A percentile compares a stretch with the other conserved stretches of the same genome.
Conservation (phyloP, 1,140 invertebrate genomes). For the Drosophila auraria region DNA sequence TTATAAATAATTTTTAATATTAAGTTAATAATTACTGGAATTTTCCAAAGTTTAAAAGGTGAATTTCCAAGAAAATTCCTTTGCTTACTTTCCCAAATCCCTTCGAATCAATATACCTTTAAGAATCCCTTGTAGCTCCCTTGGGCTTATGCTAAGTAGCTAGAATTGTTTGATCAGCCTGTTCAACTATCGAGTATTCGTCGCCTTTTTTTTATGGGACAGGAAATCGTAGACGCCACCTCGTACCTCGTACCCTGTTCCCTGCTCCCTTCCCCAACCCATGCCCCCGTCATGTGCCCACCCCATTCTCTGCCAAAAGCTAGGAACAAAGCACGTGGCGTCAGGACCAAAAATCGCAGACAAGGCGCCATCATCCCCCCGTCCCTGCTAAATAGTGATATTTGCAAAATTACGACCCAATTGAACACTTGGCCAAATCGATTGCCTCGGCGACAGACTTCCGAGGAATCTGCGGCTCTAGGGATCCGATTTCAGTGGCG, state of each 20-base stretch:
- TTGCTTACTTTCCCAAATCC: neutral
- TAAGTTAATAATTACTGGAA: too few species aligned
- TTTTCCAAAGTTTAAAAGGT: too few species aligned
- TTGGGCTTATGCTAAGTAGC: slow-evolving; percentile 56
- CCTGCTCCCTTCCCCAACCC: neutral
- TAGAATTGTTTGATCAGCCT: slow-evolving; percentile 69
- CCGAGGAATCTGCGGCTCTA: slow-evolving; percentile 4
- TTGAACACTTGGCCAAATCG: slow-evolving; percentile 4
- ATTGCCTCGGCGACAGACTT: slow-evolving; percentile 15
- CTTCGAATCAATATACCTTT: slow-evolving; percentile 13
- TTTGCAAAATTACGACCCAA: slow-evolving; percentile 1
- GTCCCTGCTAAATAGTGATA: too few species aligned
- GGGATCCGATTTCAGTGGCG: slow-evolving; percentile 17
- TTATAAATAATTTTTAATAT: neutral
- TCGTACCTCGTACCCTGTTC: neutral
- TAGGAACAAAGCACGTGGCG: slow-evolving; percentile 34
- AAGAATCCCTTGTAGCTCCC: neutral
- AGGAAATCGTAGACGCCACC: slow-evolving; percentile 52
- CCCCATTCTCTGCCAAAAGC: neutral
- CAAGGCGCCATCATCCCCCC: slow-evolving; percentile 12
- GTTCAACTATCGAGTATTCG: slow-evolving; percentile 72
- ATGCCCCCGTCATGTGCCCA: neutral
- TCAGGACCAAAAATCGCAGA: slow-evolving; percentile 13
- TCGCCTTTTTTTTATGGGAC: slow-evolving; percentile 55
- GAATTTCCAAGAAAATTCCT: too few species aligned